Evolutionary conservation across 1,140 invertebrate genomes (phyloP), one percentile per base, ranked within the genome.

Genomic region (Microplitis mediator): DNA sequence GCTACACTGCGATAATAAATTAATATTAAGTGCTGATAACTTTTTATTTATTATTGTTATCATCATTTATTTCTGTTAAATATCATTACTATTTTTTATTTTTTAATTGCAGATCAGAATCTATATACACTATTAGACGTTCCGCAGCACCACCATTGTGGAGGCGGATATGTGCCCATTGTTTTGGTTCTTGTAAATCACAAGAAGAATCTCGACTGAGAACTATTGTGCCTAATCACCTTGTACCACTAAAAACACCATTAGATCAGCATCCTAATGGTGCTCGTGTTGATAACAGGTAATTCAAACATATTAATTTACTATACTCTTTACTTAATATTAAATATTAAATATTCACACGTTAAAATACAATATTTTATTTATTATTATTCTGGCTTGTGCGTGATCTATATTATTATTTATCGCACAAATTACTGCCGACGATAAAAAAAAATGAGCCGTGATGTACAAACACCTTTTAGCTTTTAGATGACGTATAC

Each of bases 231-330:
- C 94, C 95, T 52, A 96, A 95, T 86, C 94, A 95, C 81, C 89
- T 92, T 35, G 91, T 95, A 72, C 93, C 94, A 8, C 91, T 92
- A 5, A 92, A 93, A 81, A 94, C 92, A 0, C 91, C 92, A 5
- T 86, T 90, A 8, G 93, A 92, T 80, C 90, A 92, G 68, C 95
- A 97, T 84, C 95, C 96, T 0, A 98, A 98, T 85, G 91, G 92
- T 0, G 88, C 88, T 13, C 93, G 92, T 81, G 89, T 92, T 58
- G 90, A 92, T 78, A 98, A 98, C 86, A 85, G 87, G 86, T 87
- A 58, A 58, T 23, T 58, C 23, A 31, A 8, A 1, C 23, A 45
- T 45, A 8, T 3, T 5, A 45, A 9, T 45, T 45, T 5, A 23
- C 23, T 23, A 23, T 23, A 23, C 23, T 2, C 23, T 23, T 0